Conservation (phyloP, 2,888 invertebrate species). For the Isoperla grammatica region DNA sequence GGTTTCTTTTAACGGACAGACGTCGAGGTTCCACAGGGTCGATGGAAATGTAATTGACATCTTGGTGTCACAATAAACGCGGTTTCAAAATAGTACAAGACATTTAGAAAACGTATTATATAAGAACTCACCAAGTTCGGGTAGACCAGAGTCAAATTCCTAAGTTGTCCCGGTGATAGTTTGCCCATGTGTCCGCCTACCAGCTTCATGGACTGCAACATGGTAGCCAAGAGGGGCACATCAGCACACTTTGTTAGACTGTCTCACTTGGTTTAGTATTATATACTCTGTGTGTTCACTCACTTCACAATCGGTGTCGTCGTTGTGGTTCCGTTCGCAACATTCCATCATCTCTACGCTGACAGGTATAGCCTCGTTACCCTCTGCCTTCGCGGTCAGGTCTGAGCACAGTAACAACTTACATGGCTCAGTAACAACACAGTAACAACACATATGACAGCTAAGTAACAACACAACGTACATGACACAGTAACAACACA, state of each 20-base stretch:
- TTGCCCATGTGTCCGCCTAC: slow-evolving; percentile 6
- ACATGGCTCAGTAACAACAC: too few relatives aligned
- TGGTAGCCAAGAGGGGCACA: too few relatives aligned
- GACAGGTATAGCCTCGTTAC: neutral
- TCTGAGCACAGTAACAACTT: neutral
- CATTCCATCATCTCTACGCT: neutral
- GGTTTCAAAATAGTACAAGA: too few relatives aligned
- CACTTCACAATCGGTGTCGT: neutral
- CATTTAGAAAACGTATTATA: too few relatives aligned
- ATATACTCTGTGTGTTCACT: neutral
- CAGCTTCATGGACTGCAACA: neutral
- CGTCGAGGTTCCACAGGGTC: too few relatives aligned
- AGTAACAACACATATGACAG: too few relatives aligned
- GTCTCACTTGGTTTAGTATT: neutral
- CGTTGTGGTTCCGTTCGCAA: neutral
- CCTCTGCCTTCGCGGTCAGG: neutral
- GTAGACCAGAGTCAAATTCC: slow-evolving; percentile 4
- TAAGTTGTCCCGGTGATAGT: neutral
- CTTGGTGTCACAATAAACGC: too few relatives aligned
- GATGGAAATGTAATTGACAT: too few relatives aligned
- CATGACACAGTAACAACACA: too few relatives aligned
- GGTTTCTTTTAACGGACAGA: too few relatives aligned
- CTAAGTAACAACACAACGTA: too few relatives aligned
- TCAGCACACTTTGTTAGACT: too few relatives aligned
- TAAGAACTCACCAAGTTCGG: slow-evolving; percentile 13